Conservation (phyloP, 2,888 invertebrate genomes). For the Drosophila nigricruria region DNA sequence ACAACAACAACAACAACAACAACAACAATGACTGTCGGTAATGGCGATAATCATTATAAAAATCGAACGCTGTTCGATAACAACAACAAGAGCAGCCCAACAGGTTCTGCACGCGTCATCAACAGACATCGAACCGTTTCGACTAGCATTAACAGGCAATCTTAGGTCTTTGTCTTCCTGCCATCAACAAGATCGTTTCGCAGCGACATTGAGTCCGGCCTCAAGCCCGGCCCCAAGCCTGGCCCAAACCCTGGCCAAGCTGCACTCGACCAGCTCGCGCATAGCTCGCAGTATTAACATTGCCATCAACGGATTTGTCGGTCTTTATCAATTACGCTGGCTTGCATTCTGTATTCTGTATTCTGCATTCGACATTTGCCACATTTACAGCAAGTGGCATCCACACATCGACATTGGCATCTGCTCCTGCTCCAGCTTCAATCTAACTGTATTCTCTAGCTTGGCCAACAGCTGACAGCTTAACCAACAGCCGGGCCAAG, state of each 20-base stretch:
- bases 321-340: conserved; percentile 81
- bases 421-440: conserved; percentile 24
- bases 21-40: conserved; percentile 50
- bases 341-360: conserved; percentile 40
- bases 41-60: conserved; percentile 78
- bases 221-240: conserved; percentile 10
- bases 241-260: conserved; percentile 23
- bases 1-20: conserved; percentile 39
- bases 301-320: conserved; percentile 81
- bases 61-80: conserved; percentile 64
- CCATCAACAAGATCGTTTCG: conserved; percentile 79
- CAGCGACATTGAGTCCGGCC: conserved; percentile 67
- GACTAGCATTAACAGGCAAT: conserved; percentile 65
- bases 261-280: conserved; percentile 16
- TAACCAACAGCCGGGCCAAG: conserved; percentile 20
- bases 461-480: conserved; percentile 61
- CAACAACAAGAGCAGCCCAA: conserved; percentile 35
- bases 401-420: conserved; percentile 53
- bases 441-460: conserved; percentile 57
- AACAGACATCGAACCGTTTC: conserved; percentile 33
- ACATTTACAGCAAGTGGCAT: conserved; percentile 73
- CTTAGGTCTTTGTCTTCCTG: conserved; percentile 80
- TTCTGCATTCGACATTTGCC: conserved; percentile 54
- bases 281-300: conserved; percentile 69
- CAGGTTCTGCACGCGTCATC: conserved; percentile 74